Evolutionary conservation across 1,140 invertebrate species (phyloP).

Genomic region (Drosophila parabipectinata): DNA sequence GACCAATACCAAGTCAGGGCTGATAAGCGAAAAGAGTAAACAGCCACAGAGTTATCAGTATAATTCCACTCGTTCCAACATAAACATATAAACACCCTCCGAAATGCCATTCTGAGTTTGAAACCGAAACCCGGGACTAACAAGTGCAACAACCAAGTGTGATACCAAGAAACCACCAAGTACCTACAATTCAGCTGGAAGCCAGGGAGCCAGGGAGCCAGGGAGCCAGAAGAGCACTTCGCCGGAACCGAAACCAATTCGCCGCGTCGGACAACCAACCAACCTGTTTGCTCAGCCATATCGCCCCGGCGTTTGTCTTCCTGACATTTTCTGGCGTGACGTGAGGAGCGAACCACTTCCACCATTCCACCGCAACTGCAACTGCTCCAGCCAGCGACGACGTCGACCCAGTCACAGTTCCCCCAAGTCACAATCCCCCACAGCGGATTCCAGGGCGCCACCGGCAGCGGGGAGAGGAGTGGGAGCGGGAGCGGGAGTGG

Average conservation of each 20-base stretch:
- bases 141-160: constrained; percentile 29
- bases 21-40: constrained; percentile 61
- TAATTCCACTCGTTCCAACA: constrained; percentile 36
- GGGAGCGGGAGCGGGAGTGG: constrained; percentile 1
- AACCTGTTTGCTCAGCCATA: constrained; percentile 71
- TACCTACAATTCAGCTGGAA: background rate
- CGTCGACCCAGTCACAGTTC: constrained; percentile 33
- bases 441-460: constrained; percentile 12
- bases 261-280: constrained; percentile 53
- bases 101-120: constrained; percentile 64
- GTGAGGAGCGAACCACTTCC: constrained; percentile 58
- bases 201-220: too few relatives aligned
- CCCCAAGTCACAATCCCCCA: constrained; percentile 29
- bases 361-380: constrained; percentile 75
- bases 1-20: constrained; percentile 17
- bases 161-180: constrained; percentile 31
- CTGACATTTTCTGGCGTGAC: constrained; percentile 55
- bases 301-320: constrained; percentile 57
- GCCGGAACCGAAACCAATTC: constrained; percentile 21
- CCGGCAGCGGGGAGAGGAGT: constrained; percentile 21
- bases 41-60: constrained; percentile 36
- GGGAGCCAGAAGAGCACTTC: constrained; percentile 2
- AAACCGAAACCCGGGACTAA: constrained; percentile 20
- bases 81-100: constrained; percentile 48
- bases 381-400: constrained; percentile 55